Percentiles rank a stretch among this genome's conserved stretches.
These are phyloP conservation scores for Agrochola lychnidis DNA, from an alignment of 2,888 invertebrate genomes.

Conservation along the genomic window DNA sequence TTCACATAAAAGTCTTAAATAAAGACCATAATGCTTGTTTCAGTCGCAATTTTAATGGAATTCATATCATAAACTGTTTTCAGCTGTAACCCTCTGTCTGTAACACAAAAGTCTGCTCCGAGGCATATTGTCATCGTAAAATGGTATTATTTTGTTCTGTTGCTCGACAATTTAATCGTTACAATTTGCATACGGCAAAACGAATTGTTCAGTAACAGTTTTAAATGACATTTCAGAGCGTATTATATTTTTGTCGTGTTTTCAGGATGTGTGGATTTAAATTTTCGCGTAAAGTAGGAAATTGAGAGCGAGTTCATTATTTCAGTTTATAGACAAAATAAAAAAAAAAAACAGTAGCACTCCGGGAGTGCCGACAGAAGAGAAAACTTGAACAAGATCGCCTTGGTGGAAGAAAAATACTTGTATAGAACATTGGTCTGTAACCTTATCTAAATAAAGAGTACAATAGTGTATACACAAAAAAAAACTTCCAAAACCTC, in stretches of 20 bases:
- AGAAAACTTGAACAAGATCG: too few species aligned
- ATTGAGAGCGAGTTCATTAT: slow-evolving; percentile 18
- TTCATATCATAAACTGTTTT: slow-evolving; percentile 30
- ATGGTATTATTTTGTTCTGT: slow-evolving; percentile 55
- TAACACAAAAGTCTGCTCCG: slow-evolving; percentile 17
- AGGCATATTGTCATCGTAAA: slow-evolving; percentile 50
- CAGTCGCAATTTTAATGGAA: background rate
- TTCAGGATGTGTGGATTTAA: slow-evolving; percentile 18
- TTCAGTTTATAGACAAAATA: too few species aligned
- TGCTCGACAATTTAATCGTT: slow-evolving; percentile 57
- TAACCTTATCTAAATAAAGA: too few species aligned
- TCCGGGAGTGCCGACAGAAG: too few species aligned
- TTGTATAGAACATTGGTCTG: too few species aligned
- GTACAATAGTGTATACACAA: too few species aligned
- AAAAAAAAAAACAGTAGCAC: too few species aligned
- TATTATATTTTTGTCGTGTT: slow-evolving; percentile 37
- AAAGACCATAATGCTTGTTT: background rate
- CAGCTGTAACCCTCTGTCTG: slow-evolving; percentile 22
- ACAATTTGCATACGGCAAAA: slow-evolving; percentile 56
- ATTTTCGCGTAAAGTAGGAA: slow-evolving; percentile 9
- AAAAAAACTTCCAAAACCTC: too few species aligned
- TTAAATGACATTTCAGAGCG: slow-evolving; percentile 52
- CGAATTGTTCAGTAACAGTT: slow-evolving; percentile 59
- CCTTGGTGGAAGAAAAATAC: too few species aligned
- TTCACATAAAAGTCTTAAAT: background rate